Base-by-base conservation (phyloP, 37 sponge, comb jelly and placozoan species). In the Dysidea cf. avara region DNA sequence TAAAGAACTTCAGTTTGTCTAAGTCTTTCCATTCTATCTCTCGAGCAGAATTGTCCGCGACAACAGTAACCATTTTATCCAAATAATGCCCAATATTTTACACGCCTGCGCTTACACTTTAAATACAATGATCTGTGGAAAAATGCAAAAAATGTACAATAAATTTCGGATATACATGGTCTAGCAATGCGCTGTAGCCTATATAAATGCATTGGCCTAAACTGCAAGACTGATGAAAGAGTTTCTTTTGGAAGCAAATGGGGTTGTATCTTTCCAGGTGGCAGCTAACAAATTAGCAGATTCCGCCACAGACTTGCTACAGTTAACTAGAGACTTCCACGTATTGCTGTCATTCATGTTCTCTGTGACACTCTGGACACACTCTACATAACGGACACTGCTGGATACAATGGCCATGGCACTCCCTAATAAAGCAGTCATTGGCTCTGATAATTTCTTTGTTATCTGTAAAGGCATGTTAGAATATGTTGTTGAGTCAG, bases 11-110 rank as follows among this genome's bases (percentile, higher is more conserved):
- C 29, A 61, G 53, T 74, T 92, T 92, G 64, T 96, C 94, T 53
- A 96, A 38, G 54, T 96, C 85, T 39, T 86, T 52, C 96, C 96
- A 96, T 83, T 95, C 96, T 29, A 95, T 87, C 74, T 77, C 64
- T 18, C 75, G 71, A 7, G 75, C 46, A 43, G 46, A 63, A 57
- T 73, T 67, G 16, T 74, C 61, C 67, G 74, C 66, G 24, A 33
- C 61, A 26, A 36, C 64, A 0, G 31, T 30, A 63, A 32, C 21
- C 29, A 63, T 30, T 33, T 63, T 36, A 32, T 63, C 46, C 9
- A 43, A 43, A 43, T 9, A 43, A 5, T 43, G 7, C 5, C 7
- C 7, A 43, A 43, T 43, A 43, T 43, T 43, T n/a, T 43, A 43
- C 9, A 43, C 46, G 5, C 46, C 46, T 5, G 46, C 46, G 46